Base-by-base conservation (phyloP, 2,797 vertebrate species). In the Enteromius unitaeniatus region DNA sequence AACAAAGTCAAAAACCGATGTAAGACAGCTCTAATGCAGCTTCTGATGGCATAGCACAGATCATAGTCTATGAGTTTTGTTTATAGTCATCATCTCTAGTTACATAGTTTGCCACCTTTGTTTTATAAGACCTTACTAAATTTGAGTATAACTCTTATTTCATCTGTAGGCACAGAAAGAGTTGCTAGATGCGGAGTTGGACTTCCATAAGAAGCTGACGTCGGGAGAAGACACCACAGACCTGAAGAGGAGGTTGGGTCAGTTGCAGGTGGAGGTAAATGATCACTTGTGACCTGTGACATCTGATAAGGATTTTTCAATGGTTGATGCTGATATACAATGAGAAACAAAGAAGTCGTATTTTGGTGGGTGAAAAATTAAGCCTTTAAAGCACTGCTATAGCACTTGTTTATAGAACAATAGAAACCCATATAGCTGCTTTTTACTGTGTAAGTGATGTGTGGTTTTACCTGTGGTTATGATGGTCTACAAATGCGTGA, bases 221-320 rank as follows among this genome's bases (percentile, higher is more conserved):
- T 97, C 98, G 23, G 98, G 98, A 84, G 98, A 99, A 89, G 98
- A 99, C 89, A 99, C 98, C 0, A 99, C 98, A 42, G 98, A 99
- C 42, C 92, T 99, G 86, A 96, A 97, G 87, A 98, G 96, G 78
- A 97, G 97, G 89, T 95, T 99, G 47, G 97, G 93, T 58, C 97
- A 96, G 89, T 90, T 99, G 80, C 98, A 99, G 60, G 96, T 98
- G 78, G 98, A 99, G 96, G 98, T 98, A 65, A 94, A 92, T 3
- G 6, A 4, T 8, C n/a, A 23, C 8, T 2, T 17, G 14, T 26
- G 31, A 58, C 21, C 21, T 55, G 31, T 69, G 37, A 23, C 37
- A 23, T 69, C 67, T 45, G 67, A 42, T 42, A 34, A 31, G 28
- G 62, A 3, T 17, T 64, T 65, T 34, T 65, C 62, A 31, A 15